phyloP scores from a whole-genome alignment of 2,797 vertebrate genomes.

The Florisuga fusca region DNA sequence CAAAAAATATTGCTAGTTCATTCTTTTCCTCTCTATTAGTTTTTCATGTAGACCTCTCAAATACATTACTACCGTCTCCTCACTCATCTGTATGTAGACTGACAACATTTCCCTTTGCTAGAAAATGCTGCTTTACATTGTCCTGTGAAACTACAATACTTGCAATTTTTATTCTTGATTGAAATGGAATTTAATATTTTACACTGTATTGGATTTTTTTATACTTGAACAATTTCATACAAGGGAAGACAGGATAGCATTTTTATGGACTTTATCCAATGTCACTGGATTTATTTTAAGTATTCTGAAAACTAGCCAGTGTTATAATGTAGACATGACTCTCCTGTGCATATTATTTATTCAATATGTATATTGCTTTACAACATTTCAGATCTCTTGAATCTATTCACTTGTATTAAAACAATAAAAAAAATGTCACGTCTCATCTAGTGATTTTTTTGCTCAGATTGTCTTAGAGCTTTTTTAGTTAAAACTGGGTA shows the following conservation, averaged over 20 bases:
- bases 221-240: conserved; percentile 99
- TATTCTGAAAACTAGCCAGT: conserved; percentile 85
- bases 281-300: conserved; percentile 96
- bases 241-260: conserved; percentile 97
- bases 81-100: conserved; percentile 74
- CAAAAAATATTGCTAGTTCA: conserved; percentile 85
- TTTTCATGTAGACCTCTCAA: conserved; percentile 82
- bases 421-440: conserved; percentile 81
- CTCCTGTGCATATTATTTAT: conserved; percentile 93
- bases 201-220: conserved; percentile 99
- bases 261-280: conserved; percentile 93
- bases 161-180: conserved; percentile 94
- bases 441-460: conserved; percentile 63
- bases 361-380: conserved; percentile 85
- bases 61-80: conserved; percentile 64
- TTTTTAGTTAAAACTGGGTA: background rate
- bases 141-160: conserved; percentile 92
- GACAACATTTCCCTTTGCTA: conserved; percentile 75
- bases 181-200: conserved; percentile 96
- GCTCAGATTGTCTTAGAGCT: background rate
- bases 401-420: conserved; percentile 91
- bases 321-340: conserved; percentile 93
- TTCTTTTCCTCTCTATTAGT: conserved; percentile 85
- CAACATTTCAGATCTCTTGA: conserved; percentile 90
- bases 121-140: conserved; percentile 95